Evolutionary conservation across 2,888 invertebrate genomes (phyloP), one percentile per base, ranked within the genome.

Genomic region (Thera obeliscata): DNA sequence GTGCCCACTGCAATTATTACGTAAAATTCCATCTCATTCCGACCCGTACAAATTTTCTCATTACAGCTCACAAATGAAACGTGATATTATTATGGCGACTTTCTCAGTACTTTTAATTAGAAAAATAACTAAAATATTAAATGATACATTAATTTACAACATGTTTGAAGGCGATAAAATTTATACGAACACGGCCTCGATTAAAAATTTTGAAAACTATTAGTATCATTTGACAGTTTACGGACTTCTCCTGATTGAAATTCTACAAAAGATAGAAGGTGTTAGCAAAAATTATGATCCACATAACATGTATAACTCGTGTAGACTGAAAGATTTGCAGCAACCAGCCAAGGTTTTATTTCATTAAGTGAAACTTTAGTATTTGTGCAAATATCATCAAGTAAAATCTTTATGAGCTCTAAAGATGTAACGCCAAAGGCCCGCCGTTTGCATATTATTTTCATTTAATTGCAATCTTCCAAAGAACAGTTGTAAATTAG

Each of bases 1-100:
- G 84, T 86, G 85, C 89, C 72, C 86, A 82, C 83, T 81, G 87
- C 86, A 90, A 89, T 91, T 90, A 90, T 89, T 85, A 84, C 77
- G 76, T 83, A 79, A 86, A 87, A 89, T 88, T 87, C 87, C 86
- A 80, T 82, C 81, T 81, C 81, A 80, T 83, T 83, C 80, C 79
- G 71, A 73, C 80, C 81, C 77, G 56, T 75, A 78, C 77, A 81
- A 76, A 75, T 72, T 74, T 70, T 70, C 67, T 71, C 69, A 69
- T 67, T 70, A 67, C 74, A 38, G 56, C 60, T 50, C 49, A 5
- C 50, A 56, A 67, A 61, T 62, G 58, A 65, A 69, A 63, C 46
- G 33, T 49, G 46, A 63, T 63, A 66, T 46, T 46, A 46, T 46
- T 46, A 46, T 46, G 36, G 56, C 33, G 56, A 66, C 56, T 57